Base-by-base conservation (phyloP, 2,797 vertebrate genomes). In the Pteropus rufus region DNA sequence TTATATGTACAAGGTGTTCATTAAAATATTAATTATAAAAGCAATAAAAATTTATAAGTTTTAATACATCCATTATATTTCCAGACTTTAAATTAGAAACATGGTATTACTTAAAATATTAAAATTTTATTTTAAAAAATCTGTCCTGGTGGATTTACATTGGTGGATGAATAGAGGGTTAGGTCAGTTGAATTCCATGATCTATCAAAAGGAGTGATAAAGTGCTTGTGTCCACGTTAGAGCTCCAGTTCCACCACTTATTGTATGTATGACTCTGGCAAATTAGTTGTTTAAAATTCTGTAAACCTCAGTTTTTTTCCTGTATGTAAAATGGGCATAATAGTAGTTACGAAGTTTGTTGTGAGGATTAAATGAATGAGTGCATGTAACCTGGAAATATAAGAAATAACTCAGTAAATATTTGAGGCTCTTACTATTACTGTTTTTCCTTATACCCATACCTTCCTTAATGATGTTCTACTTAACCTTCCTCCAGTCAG, bases 1-100 rank as follows among this genome's bases (percentile, higher is more conserved):
- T 46, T 80, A 77, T 84, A 77, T 62, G 31, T 89, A 73, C 65
- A 97, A 70, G 62, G 12, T 94, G 56, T 84, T 89, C 56, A 84
- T 79, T 76, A 88, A 91, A 91, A 85, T 87, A 77, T 67, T 90
- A 86, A 69, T 83, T 93, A 82, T 87, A 87, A 91, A 87, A 64
- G 54, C 76, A 93, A n/a, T 94, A n/a, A 80, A 91, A 89, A 77
- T 18, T 49, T 24, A 49, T 2, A 52, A 64, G 67, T 85, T 95
- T 89, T 81, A 62, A 18, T 89, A 34, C 29, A 92, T 85, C 60
- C 41, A 65, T 85, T 89, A 64, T 81, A 69, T 81, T 95, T 89
- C 82, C 34, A 75, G 26, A 84, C 60, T 89, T 96, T 84, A 8
- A 46, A 8, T 92, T 89, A 89, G 67, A 85, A 85, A 80, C 84